Evolutionary conservation across 53 echinoderm and acorn worm species (phyloP), one percentile per base, ranked within the genome.

Genomic region (Stichopus horrens): DNA sequence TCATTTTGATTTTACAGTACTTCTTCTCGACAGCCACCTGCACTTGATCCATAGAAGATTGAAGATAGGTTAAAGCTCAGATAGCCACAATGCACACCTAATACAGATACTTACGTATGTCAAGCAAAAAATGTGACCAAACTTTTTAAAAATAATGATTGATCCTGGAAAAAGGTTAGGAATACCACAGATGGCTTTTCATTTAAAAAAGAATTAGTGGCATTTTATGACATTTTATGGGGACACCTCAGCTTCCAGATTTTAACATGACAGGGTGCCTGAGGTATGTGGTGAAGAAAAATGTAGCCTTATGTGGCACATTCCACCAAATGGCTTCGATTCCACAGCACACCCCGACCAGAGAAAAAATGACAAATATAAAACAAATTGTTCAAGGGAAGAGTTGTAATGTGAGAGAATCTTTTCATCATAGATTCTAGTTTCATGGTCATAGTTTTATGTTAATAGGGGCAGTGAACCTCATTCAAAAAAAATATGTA

Each of bases 121-220:
- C 37, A 37, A 37, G 1, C 37, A 1, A 37, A 37, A 37, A 37
- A 37, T 37, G 37, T 37, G 37, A 37, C 37, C 37, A 37, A 37
- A 37, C 37, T 1, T 1, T 37, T 37, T 37, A 37, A 37, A 37
- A 37, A 37, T 37, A 0, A 37, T 37, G 37, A 37, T 37, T 37
- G 37, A 37, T 37, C 37, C 37, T 37, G 37, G 37, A 37, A 0
- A 37, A 37, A 37, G 37, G 37, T 37, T 37, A 37, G 2, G 37
- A 2, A 37, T 71, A 19, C 14, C 71, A 81, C 56, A 81, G 56
- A 56, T 81, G 81, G 81, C 81, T 21, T 56, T 57, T 58, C 81
- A 81, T 56, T 81, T 81, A 58, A 81, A 66, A 81, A 81, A 57
- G 58, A 57, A 81, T 81, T 81, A 81, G 58, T 56, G 57, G 56